A percentile compares a stretch with the other conserved stretches of the same genome.
phyloP scores from a whole-genome alignment of 2,888 invertebrate genomes.

The Torymus aiolomorphi region DNA sequence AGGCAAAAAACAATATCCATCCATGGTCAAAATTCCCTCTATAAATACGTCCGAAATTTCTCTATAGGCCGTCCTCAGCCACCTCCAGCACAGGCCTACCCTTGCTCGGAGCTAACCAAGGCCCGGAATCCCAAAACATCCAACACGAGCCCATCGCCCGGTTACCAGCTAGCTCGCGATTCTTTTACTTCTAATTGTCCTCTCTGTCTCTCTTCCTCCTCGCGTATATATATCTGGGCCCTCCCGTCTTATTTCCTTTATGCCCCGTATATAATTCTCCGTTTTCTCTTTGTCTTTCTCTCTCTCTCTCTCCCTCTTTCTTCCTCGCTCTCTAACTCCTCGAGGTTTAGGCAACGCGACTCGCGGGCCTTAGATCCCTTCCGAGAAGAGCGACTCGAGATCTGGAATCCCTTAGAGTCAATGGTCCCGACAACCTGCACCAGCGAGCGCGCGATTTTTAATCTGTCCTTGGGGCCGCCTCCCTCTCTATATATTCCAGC shows the following conservation, averaged over 20 bases:
- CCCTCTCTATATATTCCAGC: background rate
- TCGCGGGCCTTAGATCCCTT: slow-evolving; percentile 55
- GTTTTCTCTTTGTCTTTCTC: slow-evolving; percentile 50
- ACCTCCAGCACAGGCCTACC: too few species aligned
- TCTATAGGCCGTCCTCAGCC: too few species aligned
- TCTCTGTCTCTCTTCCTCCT: background rate
- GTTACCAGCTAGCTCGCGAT: slow-evolving; percentile 4
- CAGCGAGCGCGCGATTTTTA: slow-evolving; percentile 49
- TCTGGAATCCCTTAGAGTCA: slow-evolving; percentile 56
- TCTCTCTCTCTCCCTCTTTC: background rate
- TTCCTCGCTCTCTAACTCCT: background rate
- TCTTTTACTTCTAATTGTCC: slow-evolving; percentile 45
- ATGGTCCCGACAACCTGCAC: slow-evolving; percentile 46
- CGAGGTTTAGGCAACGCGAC: background rate
- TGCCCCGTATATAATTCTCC: slow-evolving; percentile 32
- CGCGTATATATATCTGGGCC: background rate
- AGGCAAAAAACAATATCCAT: too few species aligned
- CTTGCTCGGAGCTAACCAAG: too few species aligned
- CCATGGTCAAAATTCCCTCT: too few species aligned
- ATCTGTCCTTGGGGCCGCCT: slow-evolving; percentile 49
- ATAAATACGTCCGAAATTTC: too few species aligned
- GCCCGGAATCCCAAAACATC: slow-evolving; percentile 14
- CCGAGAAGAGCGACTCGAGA: slow-evolving; percentile 54
- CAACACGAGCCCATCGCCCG: background rate
- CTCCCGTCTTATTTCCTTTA: slow-evolving; percentile 15